Base-by-base conservation (phyloP, 2,113 vertebrate genomes). In the Solenodon paradoxus region DNA sequence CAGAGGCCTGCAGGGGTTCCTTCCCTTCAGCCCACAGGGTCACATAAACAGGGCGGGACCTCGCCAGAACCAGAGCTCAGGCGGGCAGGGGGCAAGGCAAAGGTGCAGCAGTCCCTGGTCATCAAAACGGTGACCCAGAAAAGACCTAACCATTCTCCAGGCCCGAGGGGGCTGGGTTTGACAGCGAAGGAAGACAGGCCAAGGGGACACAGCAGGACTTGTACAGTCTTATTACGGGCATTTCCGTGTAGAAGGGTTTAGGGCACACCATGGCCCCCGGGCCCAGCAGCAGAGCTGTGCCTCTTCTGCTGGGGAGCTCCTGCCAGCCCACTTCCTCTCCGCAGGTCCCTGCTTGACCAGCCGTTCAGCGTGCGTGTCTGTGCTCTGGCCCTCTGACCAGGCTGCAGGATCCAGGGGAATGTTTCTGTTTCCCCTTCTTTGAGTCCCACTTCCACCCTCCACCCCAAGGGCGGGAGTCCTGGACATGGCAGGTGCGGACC, bases 201-300 rank as follows among this genome's bases (percentile, higher is more conserved):
- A 6, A n/a, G 47, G 64, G 2, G 12, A 35, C 1, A 2, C 11
- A 7, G 80, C 13, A 22, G 51, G 35, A 30, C 32, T 24, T 19
- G 19, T 1, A 28, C 15, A 5, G 38, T 10, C 40, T n/a, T 3
- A 20, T 10, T 17, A 20, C 1, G 0, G 3, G 12, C 30, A 24
- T 19, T 20, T 24, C 26, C 2, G 0, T 7, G 30, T 2, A 22
- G 30, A 20, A 3, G n/a, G n/a, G 9, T 1, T 0, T 20, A 12
- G 19, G 81, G 40, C 35, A 38, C 0, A 3, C n/a, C 19, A 53
- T 42, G 35, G 77, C 26, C 24, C 32, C 13, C 0, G 0, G 4
- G n/a, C 11, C 38, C 38, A 7, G 20, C 24, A 11, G 75, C 15
- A 6, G 11, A 2, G 38, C n/a, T 32, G 9, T 47, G n/a, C n/a